A percentile compares a stretch with the other conserved stretches of the same genome.
Evolutionary conservation across 2,888 invertebrate species (phyloP).

Genomic region (Drosophila pseudotakahashii): DNA sequence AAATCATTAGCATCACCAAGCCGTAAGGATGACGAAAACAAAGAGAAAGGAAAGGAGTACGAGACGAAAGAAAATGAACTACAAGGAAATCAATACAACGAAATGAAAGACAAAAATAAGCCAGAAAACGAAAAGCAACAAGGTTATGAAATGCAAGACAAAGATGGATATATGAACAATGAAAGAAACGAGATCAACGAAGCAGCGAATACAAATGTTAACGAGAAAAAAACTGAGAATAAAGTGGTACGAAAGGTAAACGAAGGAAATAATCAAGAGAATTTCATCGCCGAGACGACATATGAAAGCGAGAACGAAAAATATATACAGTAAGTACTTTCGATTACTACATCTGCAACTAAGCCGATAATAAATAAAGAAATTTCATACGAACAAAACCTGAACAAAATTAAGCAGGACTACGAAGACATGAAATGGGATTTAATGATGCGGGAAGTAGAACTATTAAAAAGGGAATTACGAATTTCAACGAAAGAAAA

Average conservation of each 20-base stretch:
- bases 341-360: background rate
- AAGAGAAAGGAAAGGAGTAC: too few species aligned
- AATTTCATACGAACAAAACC: background rate
- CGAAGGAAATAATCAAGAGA: background rate
- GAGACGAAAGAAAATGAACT: too few species aligned
- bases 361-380: background rate
- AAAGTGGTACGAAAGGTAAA: background rate
- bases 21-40: too few species aligned
- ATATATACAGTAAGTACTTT: too few species aligned
- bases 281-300: too few species aligned
- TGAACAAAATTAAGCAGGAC: slow-evolving; percentile 1
- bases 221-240: background rate
- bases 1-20: too few species aligned
- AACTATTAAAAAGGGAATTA: background rate
- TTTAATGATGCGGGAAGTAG: background rate
- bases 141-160: background rate
- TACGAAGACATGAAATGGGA: slow-evolving; percentile 1
- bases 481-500: background rate
- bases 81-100: background rate
- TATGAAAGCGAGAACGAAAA: too few species aligned
- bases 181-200: background rate
- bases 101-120: background rate
- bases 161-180: background rate
- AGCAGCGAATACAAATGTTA: background rate
- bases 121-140: background rate